phyloP scores from a whole-genome alignment of 2,888 invertebrate species.

The Cerceris rybyensis region DNA sequence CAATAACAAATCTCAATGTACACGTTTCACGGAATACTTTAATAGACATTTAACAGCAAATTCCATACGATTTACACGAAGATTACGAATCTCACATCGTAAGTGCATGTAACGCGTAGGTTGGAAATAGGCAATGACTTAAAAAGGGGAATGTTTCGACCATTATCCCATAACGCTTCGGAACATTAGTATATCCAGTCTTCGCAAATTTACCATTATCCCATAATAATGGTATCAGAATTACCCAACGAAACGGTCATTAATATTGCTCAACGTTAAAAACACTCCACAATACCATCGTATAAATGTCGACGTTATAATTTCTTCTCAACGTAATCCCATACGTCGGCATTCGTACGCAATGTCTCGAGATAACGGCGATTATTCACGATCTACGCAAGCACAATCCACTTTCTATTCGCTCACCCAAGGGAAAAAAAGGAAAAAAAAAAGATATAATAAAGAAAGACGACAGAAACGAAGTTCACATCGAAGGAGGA shows the following conservation, averaged over 20 bases:
- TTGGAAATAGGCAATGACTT: slow-evolving; percentile 44
- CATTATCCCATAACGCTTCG: slow-evolving; percentile 17
- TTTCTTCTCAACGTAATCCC: no score
- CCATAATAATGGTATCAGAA: neutral
- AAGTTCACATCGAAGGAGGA: neutral
- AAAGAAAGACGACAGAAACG: neutral
- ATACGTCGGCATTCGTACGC: neutral
- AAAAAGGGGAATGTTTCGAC: slow-evolving; percentile 43
- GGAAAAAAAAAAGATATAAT: neutral
- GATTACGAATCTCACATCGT: neutral
- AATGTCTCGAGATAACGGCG: neutral
- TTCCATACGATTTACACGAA: neutral
- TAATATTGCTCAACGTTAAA: no score
- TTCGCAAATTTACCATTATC: neutral
- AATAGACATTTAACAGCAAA: no score
- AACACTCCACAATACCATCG: no score
- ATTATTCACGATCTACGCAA: neutral
- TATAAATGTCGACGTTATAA: no score
- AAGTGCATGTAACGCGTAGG: slow-evolving; percentile 28
- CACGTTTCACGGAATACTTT: no score
- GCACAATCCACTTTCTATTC: slow-evolving; percentile 5
- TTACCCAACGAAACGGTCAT: no score
- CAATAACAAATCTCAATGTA: no score
- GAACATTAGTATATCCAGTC: neutral
- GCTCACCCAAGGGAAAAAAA: neutral